Base-by-base conservation (phyloP, 2,888 invertebrate species). In the Carcina quercana region DNA sequence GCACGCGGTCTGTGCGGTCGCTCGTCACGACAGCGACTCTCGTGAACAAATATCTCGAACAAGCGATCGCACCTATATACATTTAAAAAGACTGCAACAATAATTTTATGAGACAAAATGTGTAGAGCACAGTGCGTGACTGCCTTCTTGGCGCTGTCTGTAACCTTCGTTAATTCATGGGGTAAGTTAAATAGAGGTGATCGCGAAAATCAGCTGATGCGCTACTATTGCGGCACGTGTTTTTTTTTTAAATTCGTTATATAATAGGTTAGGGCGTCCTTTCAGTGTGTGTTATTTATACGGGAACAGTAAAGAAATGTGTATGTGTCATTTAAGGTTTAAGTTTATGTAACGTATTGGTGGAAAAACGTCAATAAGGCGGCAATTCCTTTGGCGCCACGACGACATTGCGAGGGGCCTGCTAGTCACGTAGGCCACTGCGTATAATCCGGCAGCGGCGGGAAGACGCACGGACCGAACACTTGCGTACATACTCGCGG, bases 341-440 rank as follows among this genome's bases (percentile, higher is more conserved):
- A 11, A 20, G 28, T 42, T 38, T 35, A 41, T 36, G 33, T 40
- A 37, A 47, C 45, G 47, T 50, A 39, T 25, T 7, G n/a, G 29
- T 17, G 30, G 13, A 27, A 13, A 47, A 15, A 47, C 60, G 73
- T 75, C 68, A 54, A 66, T 79, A 80, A 69, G 76, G 68, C 71
- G 68, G 66, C 67, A 75, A 61, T 72, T 85, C 55, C 85, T 71
- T 71, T 80, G 69, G 76, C 85, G 58, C 70, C 62, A 58, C 62
- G 79, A 58, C 78, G 73, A 84, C 85, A 84, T 83, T 74, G 69
- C 70, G 48, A 57, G 64, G 68, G 64, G 61, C 52, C 68, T 60
- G 59, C 52, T 47, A 75, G 85, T 85, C 85, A 85, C 85, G 85
- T 85, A 85, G 75, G 83, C 85, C 78, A 80, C 69, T 63, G 47